These are phyloP conservation scores for Leptopilina drosophilae DNA, from an alignment of 2,888 invertebrate genomes.

Conservation along the genomic window DNA sequence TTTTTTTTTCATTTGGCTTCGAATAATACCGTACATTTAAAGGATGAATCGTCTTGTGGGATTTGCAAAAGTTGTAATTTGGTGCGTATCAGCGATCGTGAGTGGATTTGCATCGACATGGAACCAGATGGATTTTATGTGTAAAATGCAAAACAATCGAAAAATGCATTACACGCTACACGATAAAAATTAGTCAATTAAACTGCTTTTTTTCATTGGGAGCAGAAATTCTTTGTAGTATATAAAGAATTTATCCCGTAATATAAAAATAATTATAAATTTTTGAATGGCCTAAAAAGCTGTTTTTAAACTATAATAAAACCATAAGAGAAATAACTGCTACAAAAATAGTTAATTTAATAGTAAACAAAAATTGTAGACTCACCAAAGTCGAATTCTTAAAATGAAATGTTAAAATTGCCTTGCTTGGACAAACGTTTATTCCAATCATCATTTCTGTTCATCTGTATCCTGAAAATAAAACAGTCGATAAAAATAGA, in stretches of 20 bases:
- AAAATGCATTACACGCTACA: constrained; percentile 30
- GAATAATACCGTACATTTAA: constrained; percentile 52
- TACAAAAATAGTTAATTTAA: no score
- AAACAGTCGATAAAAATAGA: no score
- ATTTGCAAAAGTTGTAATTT: constrained; percentile 46
- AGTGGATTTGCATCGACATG: constrained; percentile 35
- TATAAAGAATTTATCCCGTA: background rate
- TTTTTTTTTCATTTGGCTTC: constrained; percentile 45
- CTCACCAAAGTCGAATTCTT: no score
- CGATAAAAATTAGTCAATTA: constrained; percentile 9
- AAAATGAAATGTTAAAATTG: no score
- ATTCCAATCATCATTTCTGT: no score
- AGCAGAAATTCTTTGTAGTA: background rate
- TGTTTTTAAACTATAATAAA: no score
- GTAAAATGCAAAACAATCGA: constrained; percentile 33
- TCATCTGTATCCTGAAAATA: no score
- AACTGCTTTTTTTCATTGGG: background rate
- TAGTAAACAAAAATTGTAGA: no score
- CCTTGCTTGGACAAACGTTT: no score
- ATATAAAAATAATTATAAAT: no score
- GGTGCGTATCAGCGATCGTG: constrained; percentile 49
- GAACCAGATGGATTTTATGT: constrained; percentile 37
- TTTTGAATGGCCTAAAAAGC: no score
- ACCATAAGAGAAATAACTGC: no score
- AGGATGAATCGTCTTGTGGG: constrained; percentile 46